Evolutionary conservation across 2,888 invertebrate species (phyloP).

Genomic region (Ophraella communa): DNA sequence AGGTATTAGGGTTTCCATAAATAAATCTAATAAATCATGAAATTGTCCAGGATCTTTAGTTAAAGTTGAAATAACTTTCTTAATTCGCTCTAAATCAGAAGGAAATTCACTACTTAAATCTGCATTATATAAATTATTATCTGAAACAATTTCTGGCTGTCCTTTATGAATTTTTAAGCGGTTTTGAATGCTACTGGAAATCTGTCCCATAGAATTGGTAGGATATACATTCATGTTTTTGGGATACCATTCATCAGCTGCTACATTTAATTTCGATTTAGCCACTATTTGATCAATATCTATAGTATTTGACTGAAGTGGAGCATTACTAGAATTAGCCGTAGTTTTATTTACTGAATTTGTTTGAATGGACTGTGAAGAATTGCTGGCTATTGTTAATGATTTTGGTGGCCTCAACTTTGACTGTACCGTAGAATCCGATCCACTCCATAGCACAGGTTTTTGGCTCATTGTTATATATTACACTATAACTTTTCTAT

Average conservation of each 20-base stretch:
- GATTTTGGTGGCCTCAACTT: slow-evolving; percentile 30
- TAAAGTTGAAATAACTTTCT: slow-evolving; percentile 75
- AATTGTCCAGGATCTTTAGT: slow-evolving; percentile 82
- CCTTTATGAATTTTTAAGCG: slow-evolving; percentile 44
- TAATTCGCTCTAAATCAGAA: slow-evolving; percentile 65
- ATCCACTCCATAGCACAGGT: slow-evolving; percentile 31
- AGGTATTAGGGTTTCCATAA: slow-evolving; percentile 72
- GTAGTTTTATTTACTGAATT: slow-evolving; percentile 10
- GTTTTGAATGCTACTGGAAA: slow-evolving; percentile 43
- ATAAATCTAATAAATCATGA: slow-evolving; percentile 71
- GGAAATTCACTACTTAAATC: slow-evolving; percentile 35
- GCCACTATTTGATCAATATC: slow-evolving; percentile 38
- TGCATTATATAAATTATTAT: slow-evolving; percentile 3
- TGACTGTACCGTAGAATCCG: slow-evolving; percentile 5
- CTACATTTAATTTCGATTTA: slow-evolving; percentile 60
- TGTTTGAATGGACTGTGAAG: slow-evolving; percentile 9
- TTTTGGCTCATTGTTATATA: slow-evolving; percentile 32
- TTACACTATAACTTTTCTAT: neutral
- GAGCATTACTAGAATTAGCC: slow-evolving; percentile 1
- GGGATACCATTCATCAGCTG: slow-evolving; percentile 69
- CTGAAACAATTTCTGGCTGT: slow-evolving; percentile 7
- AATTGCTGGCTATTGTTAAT: slow-evolving; percentile 4
- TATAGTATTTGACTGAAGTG: slow-evolving; percentile 2
- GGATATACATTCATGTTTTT: slow-evolving; percentile 56
- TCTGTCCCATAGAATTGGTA: slow-evolving; percentile 20